Conservation (phyloP, 2,797 vertebrate genomes). For the Myoxocephalus aenaeus region DNA sequence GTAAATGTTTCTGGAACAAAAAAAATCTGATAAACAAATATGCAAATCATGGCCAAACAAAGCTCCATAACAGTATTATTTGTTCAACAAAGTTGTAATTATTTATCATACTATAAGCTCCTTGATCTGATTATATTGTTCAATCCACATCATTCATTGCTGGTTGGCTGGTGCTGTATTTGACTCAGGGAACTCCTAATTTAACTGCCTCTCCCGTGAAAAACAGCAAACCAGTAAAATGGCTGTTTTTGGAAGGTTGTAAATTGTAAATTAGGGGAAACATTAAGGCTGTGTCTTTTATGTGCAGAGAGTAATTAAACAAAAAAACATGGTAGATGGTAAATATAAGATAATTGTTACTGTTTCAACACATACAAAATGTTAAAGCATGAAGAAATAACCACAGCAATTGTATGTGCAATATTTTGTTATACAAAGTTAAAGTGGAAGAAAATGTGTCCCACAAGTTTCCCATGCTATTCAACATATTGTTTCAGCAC, state of each 20-base stretch:
- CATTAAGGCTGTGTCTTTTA: slow-evolving; percentile 31
- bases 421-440: neutral
- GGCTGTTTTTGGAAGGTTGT: slow-evolving; percentile 53
- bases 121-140: slow-evolving; percentile 5
- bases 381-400: slow-evolving; percentile 24
- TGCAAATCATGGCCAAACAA: slow-evolving; percentile 15
- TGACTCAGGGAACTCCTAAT: slow-evolving; percentile 34
- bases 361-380: slow-evolving; percentile 22
- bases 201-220: slow-evolving; percentile 20
- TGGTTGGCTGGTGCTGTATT: slow-evolving; percentile 35
- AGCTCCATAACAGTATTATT: neutral
- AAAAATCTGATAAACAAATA: slow-evolving; percentile 26
- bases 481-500: neutral
- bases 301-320: slow-evolving; percentile 40
- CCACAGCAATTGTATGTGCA: neutral
- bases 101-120: neutral
- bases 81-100: neutral
- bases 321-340: slow-evolving; percentile 8
- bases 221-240: slow-evolving; percentile 53
- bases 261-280: slow-evolving; percentile 51
- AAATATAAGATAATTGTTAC: slow-evolving; percentile 10
- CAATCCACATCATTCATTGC: neutral
- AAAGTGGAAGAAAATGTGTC: slow-evolving; percentile 10
- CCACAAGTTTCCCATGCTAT: slow-evolving; percentile 9
- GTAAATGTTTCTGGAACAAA: slow-evolving; percentile 24